phyloP scores from a whole-genome alignment of 2,797 vertebrate genomes.

The Parauchenoglanis ngamensis region DNA sequence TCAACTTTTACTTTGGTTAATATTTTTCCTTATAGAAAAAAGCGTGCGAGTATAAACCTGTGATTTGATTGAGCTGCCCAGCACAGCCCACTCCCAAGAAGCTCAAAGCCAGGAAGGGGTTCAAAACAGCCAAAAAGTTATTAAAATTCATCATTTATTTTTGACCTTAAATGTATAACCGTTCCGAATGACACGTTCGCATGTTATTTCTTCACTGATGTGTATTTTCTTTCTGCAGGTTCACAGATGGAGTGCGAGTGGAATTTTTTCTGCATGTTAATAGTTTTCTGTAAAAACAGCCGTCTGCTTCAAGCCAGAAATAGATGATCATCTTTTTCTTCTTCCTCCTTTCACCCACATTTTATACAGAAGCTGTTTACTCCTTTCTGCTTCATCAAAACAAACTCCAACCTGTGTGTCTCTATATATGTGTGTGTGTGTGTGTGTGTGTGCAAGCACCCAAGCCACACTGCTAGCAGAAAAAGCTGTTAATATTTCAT shows the following conservation, averaged over 20 bases:
- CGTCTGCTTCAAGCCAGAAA: background rate
- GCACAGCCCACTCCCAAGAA: background rate
- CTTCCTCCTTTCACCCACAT: slow-evolving; percentile 14
- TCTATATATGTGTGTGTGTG: slow-evolving; percentile 21
- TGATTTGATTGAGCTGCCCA: too few relatives aligned
- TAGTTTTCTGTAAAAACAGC: too few relatives aligned
- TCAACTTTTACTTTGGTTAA: too few relatives aligned
- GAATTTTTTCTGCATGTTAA: background rate
- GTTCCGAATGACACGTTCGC: background rate
- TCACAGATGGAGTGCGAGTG: background rate
- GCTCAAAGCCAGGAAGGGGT: too few relatives aligned
- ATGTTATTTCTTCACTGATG: background rate
- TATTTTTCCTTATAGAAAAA: too few relatives aligned
- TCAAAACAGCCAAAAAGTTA: background rate
- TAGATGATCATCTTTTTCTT: too few relatives aligned
- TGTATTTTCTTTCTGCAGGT: background rate
- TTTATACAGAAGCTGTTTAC: slow-evolving; percentile 39
- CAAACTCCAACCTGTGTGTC: slow-evolving; percentile 15
- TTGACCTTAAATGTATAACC: background rate
- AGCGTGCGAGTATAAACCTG: too few relatives aligned
- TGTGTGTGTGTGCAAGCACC: slow-evolving; percentile 51
- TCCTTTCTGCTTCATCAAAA: slow-evolving; percentile 37
- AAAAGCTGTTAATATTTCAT: slow-evolving; percentile 95
- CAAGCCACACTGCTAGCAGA: slow-evolving; percentile 74
- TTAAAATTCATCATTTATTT: too few relatives aligned